Evolutionary conservation across 2,113 vertebrate species (phyloP).

Genomic region (Monopterus albus): DNA sequence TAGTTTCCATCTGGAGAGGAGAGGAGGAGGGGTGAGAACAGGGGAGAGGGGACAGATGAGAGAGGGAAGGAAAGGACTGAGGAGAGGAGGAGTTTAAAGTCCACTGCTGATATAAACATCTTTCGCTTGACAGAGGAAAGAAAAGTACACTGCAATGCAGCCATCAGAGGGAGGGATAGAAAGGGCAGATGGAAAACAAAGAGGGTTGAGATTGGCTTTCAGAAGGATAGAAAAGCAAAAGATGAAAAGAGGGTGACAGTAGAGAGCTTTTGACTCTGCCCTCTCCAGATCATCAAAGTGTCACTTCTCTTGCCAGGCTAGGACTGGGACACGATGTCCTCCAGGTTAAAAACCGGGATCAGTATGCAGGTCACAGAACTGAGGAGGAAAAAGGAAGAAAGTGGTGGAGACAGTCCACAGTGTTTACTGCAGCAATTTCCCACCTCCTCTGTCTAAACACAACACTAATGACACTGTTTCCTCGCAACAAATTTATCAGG

Average conservation of each 20-base stretch:
- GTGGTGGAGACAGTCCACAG: constrained; percentile 54
- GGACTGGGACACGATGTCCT: constrained; percentile 68
- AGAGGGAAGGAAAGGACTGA: not conserved
- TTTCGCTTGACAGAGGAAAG: constrained; percentile 51
- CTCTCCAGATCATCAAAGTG: constrained; percentile 65
- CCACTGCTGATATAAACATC: constrained; percentile 55
- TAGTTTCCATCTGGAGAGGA: constrained; percentile 33
- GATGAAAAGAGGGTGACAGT: constrained; percentile 51
- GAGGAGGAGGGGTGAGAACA: not conserved
- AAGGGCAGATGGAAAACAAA: constrained; percentile 18
- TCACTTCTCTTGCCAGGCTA: constrained; percentile 56
- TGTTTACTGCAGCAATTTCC: constrained; percentile 67
- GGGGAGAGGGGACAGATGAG: not conserved
- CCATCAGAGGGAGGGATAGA: constrained; percentile 36
- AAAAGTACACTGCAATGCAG: constrained; percentile 76
- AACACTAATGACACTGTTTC: constrained; percentile 56
- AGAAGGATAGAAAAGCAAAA: constrained; percentile 36
- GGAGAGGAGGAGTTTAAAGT: constrained; percentile 32
- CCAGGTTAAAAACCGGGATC: constrained; percentile 70
- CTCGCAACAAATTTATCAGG: constrained; percentile 49
- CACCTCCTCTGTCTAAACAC: constrained; percentile 57
- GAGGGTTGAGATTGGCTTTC: constrained; percentile 29
- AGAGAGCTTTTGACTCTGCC: constrained; percentile 59
- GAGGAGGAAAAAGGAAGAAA: constrained; percentile 46
- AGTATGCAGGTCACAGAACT: constrained; percentile 77